phyloP scores from a whole-genome alignment of 2,888 invertebrate species.

The Pseudanteris insignis region DNA sequence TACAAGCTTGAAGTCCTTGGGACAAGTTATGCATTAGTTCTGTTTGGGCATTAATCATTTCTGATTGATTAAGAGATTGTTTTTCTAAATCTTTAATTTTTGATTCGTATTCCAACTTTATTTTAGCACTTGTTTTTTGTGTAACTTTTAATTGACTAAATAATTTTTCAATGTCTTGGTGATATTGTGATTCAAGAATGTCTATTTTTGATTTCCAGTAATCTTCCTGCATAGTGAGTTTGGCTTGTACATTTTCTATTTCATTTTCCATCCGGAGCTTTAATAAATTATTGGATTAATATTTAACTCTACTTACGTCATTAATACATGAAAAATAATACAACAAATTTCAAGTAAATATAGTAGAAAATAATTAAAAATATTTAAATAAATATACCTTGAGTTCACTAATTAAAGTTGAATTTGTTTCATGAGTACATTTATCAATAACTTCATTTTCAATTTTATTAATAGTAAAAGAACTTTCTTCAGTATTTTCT shows the following conservation, averaged over 20 bases:
- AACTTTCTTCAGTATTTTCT: constrained; percentile 35
- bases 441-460: constrained; percentile 51
- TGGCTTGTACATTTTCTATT: constrained; percentile 54
- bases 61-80: constrained; percentile 52
- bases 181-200: constrained; percentile 57
- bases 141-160: constrained; percentile 55
- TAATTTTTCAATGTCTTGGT: constrained; percentile 57
- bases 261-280: constrained; percentile 46
- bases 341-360: too few species aligned
- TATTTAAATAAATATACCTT: constrained; percentile 45
- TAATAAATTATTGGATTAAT: too few species aligned
- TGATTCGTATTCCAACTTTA: constrained; percentile 56
- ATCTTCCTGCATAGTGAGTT: constrained; percentile 55
- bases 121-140: constrained; percentile 52
- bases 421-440: constrained; percentile 22
- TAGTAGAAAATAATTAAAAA: too few species aligned
- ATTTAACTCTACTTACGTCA: too few species aligned
- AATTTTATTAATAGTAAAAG: constrained; percentile 3
- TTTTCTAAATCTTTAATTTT: constrained; percentile 57
- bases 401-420: constrained; percentile 55
- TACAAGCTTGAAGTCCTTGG: constrained; percentile 31
- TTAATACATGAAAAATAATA: too few species aligned
- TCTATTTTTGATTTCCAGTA: constrained; percentile 62
- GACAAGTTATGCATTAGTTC: constrained; percentile 50
- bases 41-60: constrained; percentile 53